These are phyloP conservation scores for Thomomys bottae DNA, from an alignment of 2,113 vertebrate genomes.

Conservation along the genomic window DNA sequence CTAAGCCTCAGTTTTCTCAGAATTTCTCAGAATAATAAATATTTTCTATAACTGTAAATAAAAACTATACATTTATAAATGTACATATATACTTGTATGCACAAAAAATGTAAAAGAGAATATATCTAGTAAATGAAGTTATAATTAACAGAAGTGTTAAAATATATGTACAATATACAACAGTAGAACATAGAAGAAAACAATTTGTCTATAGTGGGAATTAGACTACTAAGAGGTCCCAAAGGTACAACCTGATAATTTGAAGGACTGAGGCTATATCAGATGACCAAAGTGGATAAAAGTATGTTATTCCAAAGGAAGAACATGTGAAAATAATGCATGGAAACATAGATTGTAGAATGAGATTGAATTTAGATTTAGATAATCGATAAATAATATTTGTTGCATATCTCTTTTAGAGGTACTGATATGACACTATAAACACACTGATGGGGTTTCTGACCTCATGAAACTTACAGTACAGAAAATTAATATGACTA, in stretches of 20 bases:
- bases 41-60: conserved; percentile 28
- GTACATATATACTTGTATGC: neutral
- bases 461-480: neutral
- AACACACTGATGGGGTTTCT: neutral
- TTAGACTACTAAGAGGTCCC: neutral
- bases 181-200: neutral
- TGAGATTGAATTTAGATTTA: conserved; percentile 1
- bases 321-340: neutral
- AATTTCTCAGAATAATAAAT: neutral
- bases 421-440: neutral
- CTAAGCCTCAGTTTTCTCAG: conserved; percentile 29
- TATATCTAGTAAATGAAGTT: neutral
- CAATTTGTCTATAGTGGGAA: neutral
- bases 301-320: neutral
- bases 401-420: neutral
- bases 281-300: neutral
- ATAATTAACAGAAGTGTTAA: neutral
- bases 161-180: neutral
- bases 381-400: neutral
- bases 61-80: neutral
- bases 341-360: neutral
- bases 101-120: conserved; percentile 6
- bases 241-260: neutral
- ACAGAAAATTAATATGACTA: neutral
- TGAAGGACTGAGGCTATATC: neutral